Evolutionary conservation across 2,113 vertebrate genomes (phyloP).

Genomic region (Boleophthalmus pectinirostris): DNA sequence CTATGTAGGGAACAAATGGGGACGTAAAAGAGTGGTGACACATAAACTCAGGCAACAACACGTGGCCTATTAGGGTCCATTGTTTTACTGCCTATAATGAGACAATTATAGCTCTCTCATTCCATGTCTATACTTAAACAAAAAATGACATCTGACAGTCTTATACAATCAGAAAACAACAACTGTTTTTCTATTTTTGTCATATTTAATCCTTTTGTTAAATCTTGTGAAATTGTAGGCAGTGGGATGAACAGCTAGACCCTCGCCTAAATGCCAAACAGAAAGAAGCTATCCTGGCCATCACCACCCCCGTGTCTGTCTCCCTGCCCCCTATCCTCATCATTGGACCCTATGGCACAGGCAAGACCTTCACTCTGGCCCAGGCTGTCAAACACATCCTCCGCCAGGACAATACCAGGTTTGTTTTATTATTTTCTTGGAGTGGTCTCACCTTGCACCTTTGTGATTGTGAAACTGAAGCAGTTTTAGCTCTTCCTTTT

Average conservation of each 20-base stretch:
- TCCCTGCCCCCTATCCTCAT: constrained; percentile 94
- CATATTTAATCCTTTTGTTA: neutral
- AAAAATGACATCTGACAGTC: too few relatives aligned
- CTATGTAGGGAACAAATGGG: neutral
- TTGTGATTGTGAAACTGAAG: neutral
- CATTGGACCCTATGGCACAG: constrained; percentile 97
- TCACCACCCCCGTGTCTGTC: constrained; percentile 91
- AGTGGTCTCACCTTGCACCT: neutral
- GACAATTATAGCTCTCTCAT: neutral
- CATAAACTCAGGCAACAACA: neutral
- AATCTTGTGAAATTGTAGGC: constrained; percentile 72
- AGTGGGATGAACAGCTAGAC: constrained; percentile 98
- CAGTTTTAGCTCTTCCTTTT: neutral
- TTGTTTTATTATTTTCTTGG: constrained; percentile 13
- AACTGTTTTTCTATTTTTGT: neutral
- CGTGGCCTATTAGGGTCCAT: neutral
- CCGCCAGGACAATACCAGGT: constrained; percentile 93
- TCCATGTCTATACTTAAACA: neutral
- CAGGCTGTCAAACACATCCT: constrained; percentile 99
- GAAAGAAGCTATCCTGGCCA: constrained; percentile 97
- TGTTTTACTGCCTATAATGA: neutral
- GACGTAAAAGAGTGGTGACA: neutral
- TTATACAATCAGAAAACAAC: neutral
- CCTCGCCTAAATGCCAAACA: constrained; percentile 97
- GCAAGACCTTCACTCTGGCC: constrained; percentile 98